These are phyloP conservation scores for Syngnathus scovelli DNA, from an alignment of 2,113 vertebrate species.

Conservation along the genomic window DNA sequence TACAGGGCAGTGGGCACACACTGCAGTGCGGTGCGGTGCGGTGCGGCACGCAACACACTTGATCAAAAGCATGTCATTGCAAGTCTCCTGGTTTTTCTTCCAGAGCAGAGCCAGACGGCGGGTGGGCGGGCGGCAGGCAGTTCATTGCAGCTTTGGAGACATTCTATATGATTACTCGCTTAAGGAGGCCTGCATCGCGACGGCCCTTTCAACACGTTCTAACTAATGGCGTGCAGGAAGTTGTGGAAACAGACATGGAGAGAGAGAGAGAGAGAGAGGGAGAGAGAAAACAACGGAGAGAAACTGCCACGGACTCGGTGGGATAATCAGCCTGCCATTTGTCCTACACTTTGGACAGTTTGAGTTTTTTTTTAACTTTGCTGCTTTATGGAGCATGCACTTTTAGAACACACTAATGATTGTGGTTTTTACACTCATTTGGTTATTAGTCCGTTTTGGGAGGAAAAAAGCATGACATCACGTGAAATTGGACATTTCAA, in stretches of 20 bases:
- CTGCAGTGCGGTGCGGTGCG: too few relatives aligned
- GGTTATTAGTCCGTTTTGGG: slow-evolving; percentile 57
- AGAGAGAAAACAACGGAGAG: slow-evolving; percentile 30
- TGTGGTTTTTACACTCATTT: slow-evolving; percentile 49
- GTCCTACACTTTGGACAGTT: slow-evolving; percentile 55
- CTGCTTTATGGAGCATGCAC: slow-evolving; percentile 51
- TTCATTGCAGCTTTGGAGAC: slow-evolving; percentile 42
- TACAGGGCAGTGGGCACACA: not conserved
- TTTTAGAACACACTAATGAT: slow-evolving; percentile 45
- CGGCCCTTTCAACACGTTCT: slow-evolving; percentile 62
- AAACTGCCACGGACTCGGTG: slow-evolving; percentile 42
- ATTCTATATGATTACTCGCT: slow-evolving; percentile 47
- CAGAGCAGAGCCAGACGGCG: slow-evolving; percentile 11
- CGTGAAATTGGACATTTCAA: slow-evolving; percentile 34
- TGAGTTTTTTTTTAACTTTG: slow-evolving; percentile 33
- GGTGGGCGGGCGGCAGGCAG: too few relatives aligned
- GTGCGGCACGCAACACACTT: slow-evolving; percentile 29
- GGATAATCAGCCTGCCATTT: slow-evolving; percentile 63
- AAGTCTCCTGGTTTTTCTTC: slow-evolving; percentile 20
- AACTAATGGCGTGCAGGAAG: slow-evolving; percentile 62
- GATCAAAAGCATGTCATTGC: slow-evolving; percentile 46
- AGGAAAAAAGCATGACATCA: slow-evolving; percentile 57
- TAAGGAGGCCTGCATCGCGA: slow-evolving; percentile 47
- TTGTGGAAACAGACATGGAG: slow-evolving; percentile 55
- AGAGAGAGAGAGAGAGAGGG: slow-evolving; percentile 38